Evolutionary conservation across 2,113 vertebrate genomes (phyloP).

Genomic region (Antigone vipio): DNA sequence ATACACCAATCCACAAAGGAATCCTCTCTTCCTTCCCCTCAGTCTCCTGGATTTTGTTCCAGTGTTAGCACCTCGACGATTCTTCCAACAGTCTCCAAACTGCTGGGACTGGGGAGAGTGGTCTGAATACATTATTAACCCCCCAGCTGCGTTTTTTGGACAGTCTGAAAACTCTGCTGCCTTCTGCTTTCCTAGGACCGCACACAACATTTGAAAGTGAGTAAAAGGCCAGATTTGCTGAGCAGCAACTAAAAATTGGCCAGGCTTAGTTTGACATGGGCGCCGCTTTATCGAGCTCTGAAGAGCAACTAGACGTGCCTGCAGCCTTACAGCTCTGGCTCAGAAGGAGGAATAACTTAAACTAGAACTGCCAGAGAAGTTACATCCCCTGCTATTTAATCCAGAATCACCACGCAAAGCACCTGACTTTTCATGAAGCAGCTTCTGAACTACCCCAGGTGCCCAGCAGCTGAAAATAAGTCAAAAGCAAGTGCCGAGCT

Average conservation of each 20-base stretch:
- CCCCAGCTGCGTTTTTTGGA: neutral
- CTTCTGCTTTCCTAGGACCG: neutral
- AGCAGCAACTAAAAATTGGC: neutral
- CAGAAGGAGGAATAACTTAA: neutral
- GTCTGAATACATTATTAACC: fast-evolving
- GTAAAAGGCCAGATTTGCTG: neutral
- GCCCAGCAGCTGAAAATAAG: neutral
- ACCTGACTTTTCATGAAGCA: neutral
- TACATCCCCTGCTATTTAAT: neutral
- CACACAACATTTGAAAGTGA: neutral
- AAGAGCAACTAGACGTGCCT: neutral
- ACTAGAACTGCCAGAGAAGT: neutral
- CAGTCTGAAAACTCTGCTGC: neutral
- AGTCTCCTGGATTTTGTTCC: neutral
- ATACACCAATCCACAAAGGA: neutral
- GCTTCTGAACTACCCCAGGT: neutral
- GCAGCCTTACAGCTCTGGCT: neutral
- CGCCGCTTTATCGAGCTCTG: neutral
- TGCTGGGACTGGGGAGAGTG: neutral
- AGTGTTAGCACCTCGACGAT: neutral
- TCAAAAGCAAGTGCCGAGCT: neutral
- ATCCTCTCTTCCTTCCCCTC: neutral
- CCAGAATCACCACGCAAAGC: neutral
- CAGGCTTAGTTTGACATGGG: neutral
- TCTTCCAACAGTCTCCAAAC: neutral